phyloP scores from a whole-genome alignment of 2,797 vertebrate species.

The Botia kubotai region DNA sequence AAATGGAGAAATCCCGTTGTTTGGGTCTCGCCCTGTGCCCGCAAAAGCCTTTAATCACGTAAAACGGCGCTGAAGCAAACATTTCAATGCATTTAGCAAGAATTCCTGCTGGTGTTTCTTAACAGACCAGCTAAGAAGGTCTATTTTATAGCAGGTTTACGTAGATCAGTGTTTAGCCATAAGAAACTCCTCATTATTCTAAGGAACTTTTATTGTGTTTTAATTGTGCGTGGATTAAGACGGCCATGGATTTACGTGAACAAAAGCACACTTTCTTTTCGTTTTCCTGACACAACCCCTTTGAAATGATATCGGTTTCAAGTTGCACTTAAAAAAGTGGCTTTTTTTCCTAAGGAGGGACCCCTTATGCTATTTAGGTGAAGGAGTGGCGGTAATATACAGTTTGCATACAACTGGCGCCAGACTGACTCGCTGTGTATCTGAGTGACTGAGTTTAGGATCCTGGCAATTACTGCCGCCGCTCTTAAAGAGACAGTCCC shows the following conservation, averaged over 20 bases:
- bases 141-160: background rate
- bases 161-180: background rate
- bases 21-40: background rate
- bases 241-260: conserved; percentile 68
- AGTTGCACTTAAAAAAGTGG: conserved; percentile 81
- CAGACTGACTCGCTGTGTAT: conserved; percentile 93
- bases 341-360: conserved; percentile 82
- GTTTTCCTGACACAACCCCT: conserved; percentile 81
- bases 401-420: conserved; percentile 97
- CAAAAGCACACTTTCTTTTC: conserved; percentile 68
- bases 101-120: background rate
- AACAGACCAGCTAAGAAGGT: background rate
- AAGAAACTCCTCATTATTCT: background rate
- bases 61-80: conserved; percentile 1
- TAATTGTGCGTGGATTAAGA: conserved; percentile 56
- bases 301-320: conserved; percentile 91
- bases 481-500: conserved; percentile 92
- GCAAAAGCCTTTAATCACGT: background rate
- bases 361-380: conserved; percentile 89
- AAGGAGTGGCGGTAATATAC: conserved; percentile 97
- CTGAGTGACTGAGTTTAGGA: conserved; percentile 86
- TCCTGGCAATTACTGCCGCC: conserved; percentile 93
- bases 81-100: background rate
- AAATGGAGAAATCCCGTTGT: conserved; percentile 2
- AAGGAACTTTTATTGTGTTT: background rate